Base-by-base conservation (phyloP, 1,140 invertebrate genomes). In the Zaprionus ghesquierei region DNA sequence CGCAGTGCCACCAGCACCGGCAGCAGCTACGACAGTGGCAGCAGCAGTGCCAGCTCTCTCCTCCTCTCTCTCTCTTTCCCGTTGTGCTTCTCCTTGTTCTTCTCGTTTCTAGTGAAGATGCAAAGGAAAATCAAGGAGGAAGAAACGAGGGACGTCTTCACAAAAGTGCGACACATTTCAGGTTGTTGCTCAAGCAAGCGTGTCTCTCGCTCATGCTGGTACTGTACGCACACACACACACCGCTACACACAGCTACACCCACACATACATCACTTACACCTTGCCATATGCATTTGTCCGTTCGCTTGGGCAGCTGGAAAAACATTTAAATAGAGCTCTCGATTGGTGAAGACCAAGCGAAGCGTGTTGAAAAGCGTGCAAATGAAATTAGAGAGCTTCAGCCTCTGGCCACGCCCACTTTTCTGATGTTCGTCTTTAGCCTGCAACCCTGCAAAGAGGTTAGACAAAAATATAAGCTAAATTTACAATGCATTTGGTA, bases 331-430 rank as follows among this genome's bases (percentile, higher is more conserved):
- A 81, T 81, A 60, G 63, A 87, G 68, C 78, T 79, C 33, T 46
- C 68, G 65, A 80, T 80, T 85, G 41, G 41, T 4, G 81, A 69
- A 69, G 73, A 60, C 53, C 50, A 61, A 60, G 13, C 5, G 55
- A n/a, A 77, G 73, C 81, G 81, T 46, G 41, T 69, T 81, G 75
- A 73, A 87, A 76, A 76, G 82, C 71, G 82, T 81, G 82, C 71
- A 81, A 87, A 86, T 87, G 78, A 86, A 86, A 81, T 86, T 86
- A 86, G 71, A 86, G 71, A 64, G 59, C 53, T 69, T 62, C 73
- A 69, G 70, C 70, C 59, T 51, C n/a, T 38, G 49, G 31, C 63
- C 56, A 61, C 61, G 55, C 54, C 31, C 54, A 65, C 15, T n/a
- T 25, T 3, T 18, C 69, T 60, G 15, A 31, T 29, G 31, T 61